Evolutionary conservation across 2,113 vertebrate genomes (phyloP).

Genomic region (Barnardius zonarius): DNA sequence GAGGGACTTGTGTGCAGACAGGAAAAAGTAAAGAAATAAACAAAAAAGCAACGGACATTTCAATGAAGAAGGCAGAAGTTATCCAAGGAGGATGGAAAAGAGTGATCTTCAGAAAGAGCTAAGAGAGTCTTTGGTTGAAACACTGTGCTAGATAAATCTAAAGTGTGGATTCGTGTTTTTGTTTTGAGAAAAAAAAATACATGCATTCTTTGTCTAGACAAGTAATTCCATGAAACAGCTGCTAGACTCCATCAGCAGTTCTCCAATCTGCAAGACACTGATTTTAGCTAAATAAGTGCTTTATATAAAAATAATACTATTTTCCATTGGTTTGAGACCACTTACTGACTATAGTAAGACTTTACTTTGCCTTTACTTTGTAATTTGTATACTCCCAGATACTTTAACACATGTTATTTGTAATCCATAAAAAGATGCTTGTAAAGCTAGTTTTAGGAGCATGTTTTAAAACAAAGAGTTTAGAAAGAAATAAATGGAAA

Average conservation of each 20-base stretch:
- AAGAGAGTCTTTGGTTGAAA: neutral
- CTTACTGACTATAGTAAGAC: neutral
- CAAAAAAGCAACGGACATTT: neutral
- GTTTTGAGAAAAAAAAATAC: neutral
- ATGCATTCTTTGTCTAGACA: neutral
- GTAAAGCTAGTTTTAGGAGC: neutral
- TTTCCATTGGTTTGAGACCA: neutral
- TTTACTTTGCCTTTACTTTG: neutral
- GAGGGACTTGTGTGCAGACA: neutral
- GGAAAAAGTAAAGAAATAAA: neutral
- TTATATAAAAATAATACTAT: conserved; percentile 23
- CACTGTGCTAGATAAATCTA: neutral
- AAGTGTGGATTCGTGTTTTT: neutral
- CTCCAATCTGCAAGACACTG: neutral
- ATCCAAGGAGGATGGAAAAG: neutral
- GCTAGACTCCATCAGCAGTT: neutral
- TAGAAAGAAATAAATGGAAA: neutral
- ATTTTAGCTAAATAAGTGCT: neutral
- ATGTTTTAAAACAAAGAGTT: neutral
- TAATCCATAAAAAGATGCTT: neutral
- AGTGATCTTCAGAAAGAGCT: neutral
- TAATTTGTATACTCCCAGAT: neutral
- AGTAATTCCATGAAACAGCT: neutral
- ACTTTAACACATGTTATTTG: neutral
- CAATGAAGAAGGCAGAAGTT: neutral